Percentiles rank a stretch among this genome's conserved stretches.
These are phyloP conservation scores for Microctonus hyperodae DNA, from an alignment of 2,888 invertebrate genomes.

Conservation along the genomic window DNA sequence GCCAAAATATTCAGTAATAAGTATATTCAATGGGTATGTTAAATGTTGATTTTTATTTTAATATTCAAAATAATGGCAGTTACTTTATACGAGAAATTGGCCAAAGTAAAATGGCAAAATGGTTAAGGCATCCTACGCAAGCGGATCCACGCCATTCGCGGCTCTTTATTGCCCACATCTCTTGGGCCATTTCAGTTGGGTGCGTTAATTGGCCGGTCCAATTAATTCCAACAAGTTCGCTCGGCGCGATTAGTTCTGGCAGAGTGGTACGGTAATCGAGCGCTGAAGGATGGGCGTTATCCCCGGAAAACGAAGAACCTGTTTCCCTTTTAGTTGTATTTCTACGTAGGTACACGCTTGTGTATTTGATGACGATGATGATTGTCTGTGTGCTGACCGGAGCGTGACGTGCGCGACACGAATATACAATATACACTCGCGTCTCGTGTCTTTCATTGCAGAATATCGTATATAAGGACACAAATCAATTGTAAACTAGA, in stretches of 20 bases:
- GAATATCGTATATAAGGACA: neutral
- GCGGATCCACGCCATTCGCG: conserved; percentile 42
- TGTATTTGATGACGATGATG: neutral
- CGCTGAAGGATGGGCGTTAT: conserved; percentile 36
- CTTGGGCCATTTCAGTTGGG: conserved; percentile 52
- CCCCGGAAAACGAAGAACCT: conserved; percentile 56
- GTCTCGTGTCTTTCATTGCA: neutral
- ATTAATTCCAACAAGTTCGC: conserved; percentile 63
- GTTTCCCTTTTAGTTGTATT: conserved; percentile 39
- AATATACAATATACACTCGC: neutral
- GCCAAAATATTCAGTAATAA: conserved; percentile 11
- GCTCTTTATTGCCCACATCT: conserved; percentile 49
- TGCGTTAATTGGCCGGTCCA: conserved; percentile 62
- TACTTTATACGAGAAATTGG: neutral
- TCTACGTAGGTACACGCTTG: neutral
- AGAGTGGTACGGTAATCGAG: conserved; percentile 28
- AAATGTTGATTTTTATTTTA: neutral
- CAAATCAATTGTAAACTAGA: neutral
- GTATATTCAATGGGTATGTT: neutral
- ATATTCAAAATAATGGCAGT: conserved; percentile 12
- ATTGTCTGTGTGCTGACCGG: neutral
- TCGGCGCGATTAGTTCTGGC: conserved; percentile 56
- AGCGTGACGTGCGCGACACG: neutral
- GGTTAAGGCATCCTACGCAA: conserved; percentile 33
- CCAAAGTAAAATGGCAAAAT: conserved; percentile 3